These are phyloP conservation scores for Melanerpes formicivorus DNA, from an alignment of 2,113 vertebrate genomes.

Conservation along the genomic window DNA sequence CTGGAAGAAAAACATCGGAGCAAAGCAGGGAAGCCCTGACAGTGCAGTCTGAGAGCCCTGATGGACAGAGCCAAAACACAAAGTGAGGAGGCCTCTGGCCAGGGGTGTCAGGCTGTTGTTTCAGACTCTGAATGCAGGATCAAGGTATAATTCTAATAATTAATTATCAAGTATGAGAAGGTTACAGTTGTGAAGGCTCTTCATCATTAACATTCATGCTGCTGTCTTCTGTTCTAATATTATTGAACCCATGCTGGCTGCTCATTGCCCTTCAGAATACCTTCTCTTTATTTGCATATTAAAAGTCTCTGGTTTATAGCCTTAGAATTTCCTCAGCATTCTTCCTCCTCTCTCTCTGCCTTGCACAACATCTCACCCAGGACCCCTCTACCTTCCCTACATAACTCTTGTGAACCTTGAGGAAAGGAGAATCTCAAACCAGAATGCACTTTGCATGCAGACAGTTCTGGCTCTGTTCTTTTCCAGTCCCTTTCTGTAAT, in stretches of 20 bases:
- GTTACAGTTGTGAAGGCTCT: constrained; percentile 23
- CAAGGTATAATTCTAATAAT: constrained; percentile 40
- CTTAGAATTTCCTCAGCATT: constrained; percentile 42
- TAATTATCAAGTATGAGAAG: constrained; percentile 60
- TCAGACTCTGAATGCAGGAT: constrained; percentile 11
- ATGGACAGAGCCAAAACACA: background rate
- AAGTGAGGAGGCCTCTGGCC: background rate
- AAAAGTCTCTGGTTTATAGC: constrained; percentile 52
- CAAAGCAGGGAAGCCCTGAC: background rate
- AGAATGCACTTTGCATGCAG: background rate
- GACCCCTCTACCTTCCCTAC: background rate
- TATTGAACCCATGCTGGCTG: constrained; percentile 3
- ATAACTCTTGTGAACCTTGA: background rate
- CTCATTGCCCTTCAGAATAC: constrained; percentile 55
- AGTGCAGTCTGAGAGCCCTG: background rate
- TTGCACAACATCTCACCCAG: constrained; percentile 10
- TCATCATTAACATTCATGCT: constrained; percentile 53
- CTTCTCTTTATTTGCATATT: constrained; percentile 57
- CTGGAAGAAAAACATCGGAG: background rate
- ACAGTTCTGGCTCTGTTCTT: constrained; percentile 1
- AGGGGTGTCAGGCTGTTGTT: background rate
- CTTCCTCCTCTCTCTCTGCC: background rate
- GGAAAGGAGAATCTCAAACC: background rate
- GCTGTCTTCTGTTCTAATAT: constrained; percentile 41
- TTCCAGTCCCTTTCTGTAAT: background rate